Evolutionary conservation across 2,888 invertebrate species (phyloP).

Genomic region (Steinernema carpocapsae): DNA sequence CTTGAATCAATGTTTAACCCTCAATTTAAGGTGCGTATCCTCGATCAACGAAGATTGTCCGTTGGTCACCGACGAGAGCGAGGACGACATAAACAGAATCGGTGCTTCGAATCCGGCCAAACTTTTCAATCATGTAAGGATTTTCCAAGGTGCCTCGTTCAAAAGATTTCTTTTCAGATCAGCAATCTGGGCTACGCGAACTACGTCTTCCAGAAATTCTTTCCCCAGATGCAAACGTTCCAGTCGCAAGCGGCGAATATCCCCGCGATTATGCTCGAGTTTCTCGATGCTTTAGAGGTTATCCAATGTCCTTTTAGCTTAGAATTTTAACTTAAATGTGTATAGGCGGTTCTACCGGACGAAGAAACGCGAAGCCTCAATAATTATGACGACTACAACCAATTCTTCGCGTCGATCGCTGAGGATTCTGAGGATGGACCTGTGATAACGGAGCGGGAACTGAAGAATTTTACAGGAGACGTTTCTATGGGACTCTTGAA

Average conservation of each 20-base stretch:
- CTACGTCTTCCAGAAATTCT: constrained; percentile 31
- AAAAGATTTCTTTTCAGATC: background rate
- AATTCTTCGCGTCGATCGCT: constrained; percentile 21
- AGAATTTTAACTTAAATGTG: background rate
- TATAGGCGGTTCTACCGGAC: constrained; percentile 15
- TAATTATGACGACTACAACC: constrained; percentile 20
- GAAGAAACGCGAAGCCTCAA: constrained; percentile 2
- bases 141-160: background rate
- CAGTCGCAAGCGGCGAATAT: constrained; percentile 19
- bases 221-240: constrained; percentile 25
- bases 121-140: constrained; percentile 4
- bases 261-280: background rate
- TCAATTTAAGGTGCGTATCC: background rate
- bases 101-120: constrained; percentile 20
- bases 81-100: background rate
- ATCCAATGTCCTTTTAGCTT: background rate
- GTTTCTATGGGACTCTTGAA: background rate
- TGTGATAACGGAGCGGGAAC: background rate
- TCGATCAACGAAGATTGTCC: constrained; percentile 21
- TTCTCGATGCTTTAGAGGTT: constrained; percentile 6
- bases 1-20: background rate
- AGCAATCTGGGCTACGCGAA: constrained; percentile 30
- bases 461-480: background rate
- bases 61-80: constrained; percentile 10
- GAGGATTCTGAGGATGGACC: constrained; percentile 20